Evolutionary conservation across 2,113 vertebrate genomes (phyloP), one percentile per base, ranked within the genome.

Genomic region (Burhinus bistriatus): DNA sequence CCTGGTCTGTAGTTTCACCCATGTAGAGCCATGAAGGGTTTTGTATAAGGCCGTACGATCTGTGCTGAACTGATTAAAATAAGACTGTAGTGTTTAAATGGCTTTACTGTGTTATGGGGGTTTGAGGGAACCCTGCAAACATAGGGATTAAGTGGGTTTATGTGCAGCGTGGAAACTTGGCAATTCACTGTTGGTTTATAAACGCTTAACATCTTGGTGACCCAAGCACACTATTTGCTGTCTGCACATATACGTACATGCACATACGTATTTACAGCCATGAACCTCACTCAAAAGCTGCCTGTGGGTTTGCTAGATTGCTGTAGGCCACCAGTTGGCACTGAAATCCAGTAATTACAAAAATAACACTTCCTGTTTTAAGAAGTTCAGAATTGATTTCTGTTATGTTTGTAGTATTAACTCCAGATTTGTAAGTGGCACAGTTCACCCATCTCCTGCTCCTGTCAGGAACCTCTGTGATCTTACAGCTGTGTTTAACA

Each of bases 241-340:
- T 9, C 45, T 21, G 66, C 55, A 5, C 19, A 0, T 10, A 34
- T 3, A 2, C 1, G 1, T 40, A 3, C 0, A 0, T 4, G 17
- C 45, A 10, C 40, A 1, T 14, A 6, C 0, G 1, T 34, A 9
- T 38, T 18, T 6, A 0, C 4, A 44, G 49, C 82, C 25, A 3
- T 27, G 30, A 79, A 47, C 77, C 17, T 17, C 14, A 16, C 54
- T 65, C 2, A 44, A n/a, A 42, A 54, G 49, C 57, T 81, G 15
- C 4, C 2, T 3, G 0, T 30, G 87, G 36, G 18, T 42, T 72
- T 64, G 40, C 16, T 23, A 11, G 17, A 2, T 62, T 62, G 57
- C 64, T 75, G 8, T 15, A 54, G 68, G 76, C 30, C n/a, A 34
- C 59, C 23, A 6, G 0, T 2, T 58, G 66, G 18, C 68, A 34